Evolutionary conservation across 2,888 invertebrate species (phyloP).

Genomic region (Sthenelais limicola): DNA sequence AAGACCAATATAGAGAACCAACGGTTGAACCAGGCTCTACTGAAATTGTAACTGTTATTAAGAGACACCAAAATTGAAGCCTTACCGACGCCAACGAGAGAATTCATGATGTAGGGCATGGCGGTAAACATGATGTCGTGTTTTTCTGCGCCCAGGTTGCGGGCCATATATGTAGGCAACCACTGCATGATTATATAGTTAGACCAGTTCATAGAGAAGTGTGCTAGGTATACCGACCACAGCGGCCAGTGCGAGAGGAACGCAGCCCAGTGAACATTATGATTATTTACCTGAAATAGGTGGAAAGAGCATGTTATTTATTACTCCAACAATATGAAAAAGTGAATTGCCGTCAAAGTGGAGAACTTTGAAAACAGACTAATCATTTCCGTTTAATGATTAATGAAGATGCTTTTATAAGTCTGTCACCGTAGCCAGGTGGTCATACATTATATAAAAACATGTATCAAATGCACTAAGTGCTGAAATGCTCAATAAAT

Average conservation of each 20-base stretch:
- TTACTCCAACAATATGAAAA: too few species aligned
- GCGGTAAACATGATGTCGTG: constrained; percentile 82
- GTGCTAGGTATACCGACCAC: constrained; percentile 83
- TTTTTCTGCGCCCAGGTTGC: constrained; percentile 79
- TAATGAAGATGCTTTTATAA: too few species aligned
- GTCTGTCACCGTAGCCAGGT: too few species aligned
- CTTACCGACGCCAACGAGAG: constrained; percentile 80
- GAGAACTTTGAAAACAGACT: too few species aligned
- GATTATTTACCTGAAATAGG: constrained; percentile 74
- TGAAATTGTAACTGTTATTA: neutral
- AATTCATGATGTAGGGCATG: constrained; percentile 83
- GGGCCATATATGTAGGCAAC: constrained; percentile 82
- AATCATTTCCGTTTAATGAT: too few species aligned
- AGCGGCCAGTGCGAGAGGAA: constrained; percentile 80
- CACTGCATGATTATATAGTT: constrained; percentile 87
- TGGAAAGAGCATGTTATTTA: neutral
- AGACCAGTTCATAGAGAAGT: constrained; percentile 87
- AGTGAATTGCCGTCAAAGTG: too few species aligned
- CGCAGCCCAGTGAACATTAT: constrained; percentile 78
- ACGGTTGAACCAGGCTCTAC: neutral
- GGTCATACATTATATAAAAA: too few species aligned
- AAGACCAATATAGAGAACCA: too few species aligned
- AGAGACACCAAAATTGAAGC: too few species aligned
- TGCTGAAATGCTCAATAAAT: too few species aligned
- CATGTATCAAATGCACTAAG: too few species aligned